Evolutionary conservation across 1,140 invertebrate genomes (phyloP), one percentile per base, ranked within the genome.

Genomic region (Apis cerana): DNA sequence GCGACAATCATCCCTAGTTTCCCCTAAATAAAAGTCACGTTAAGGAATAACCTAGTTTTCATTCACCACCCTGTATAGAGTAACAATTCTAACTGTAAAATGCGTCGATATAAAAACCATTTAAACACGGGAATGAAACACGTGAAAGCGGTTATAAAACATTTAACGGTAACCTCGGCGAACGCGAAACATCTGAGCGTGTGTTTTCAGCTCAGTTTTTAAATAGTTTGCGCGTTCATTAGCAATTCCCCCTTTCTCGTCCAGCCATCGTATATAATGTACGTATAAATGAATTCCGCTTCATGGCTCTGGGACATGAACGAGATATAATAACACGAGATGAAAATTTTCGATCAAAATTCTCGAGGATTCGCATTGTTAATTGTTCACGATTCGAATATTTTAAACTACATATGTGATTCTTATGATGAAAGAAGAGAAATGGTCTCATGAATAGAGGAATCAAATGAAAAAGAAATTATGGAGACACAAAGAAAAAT

Each of bases 141-240:
- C 33, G 56, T 27, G 71, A 48, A 74, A 58, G 27, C 71, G 33
- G 54, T 74, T 74, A 58, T 74, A 48, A 75, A 75, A 61, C 71
- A 61, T 75, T 75, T 75, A 75, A 62, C 52, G 12, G n/a, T 23
- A 61, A 61, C 56, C 71, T 43, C 71, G 33, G 19, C 56, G 19
- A 48, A 17, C 69, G 69, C 17, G 17, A 58, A 58, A 58, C 69
- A 56, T 71, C 23, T 71, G 52, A 71, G 5, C 15, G 15, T 15
- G 71, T 33, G 56, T 33, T 33, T 59, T 43, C 56, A 59, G 71
- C 19, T 48, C n/a, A n/a, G 43, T 43, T 75, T 43, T 75, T 61
- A 75, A 64, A 75, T 48, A 48, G 56, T 62, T n/a, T 33, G 71
- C 58, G 33, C 58, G 33, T 75, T 61, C 71, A 62, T 75, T 75